Base-by-base conservation (phyloP, 2,113 vertebrate species). In the Myocastor coypus region DNA sequence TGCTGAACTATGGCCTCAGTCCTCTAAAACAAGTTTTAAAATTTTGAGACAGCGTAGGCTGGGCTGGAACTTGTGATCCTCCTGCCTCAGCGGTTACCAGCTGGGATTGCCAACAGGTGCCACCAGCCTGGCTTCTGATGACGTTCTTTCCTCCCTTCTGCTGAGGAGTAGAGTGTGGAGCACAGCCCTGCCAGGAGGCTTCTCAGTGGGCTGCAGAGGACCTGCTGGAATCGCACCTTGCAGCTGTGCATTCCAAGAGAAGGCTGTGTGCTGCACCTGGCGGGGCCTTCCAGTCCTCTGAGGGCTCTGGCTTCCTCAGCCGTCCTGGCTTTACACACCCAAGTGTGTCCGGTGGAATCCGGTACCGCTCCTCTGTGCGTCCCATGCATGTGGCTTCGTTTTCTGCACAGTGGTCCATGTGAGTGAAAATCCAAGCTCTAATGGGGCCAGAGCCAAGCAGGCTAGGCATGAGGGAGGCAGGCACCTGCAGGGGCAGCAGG, bases 251-350 rank as follows among this genome's bases (percentile, higher is more conserved):
- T 61, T 50, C 78, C 24, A 4, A 11, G 17, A 19, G 26, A 73
- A 42, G 42, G 5, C 66, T 32, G n/a, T 0, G 37, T 5, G 24
- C 19, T 9, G 22, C 34, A 28, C 28, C 14, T 13, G 3, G 3
- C 46, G 14, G 0, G 4, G 3, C 8, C 32, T 34, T 30, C 42
- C 59, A 0, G 1, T 0, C 13, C 37, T 11, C 57, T 10, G 57
- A 1, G 0, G 13, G 7, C 26, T 61, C 46, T 46, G 46, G 4
- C 26, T 69, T 68, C 46, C 55, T 52, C 24, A 12, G n/a, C 34
- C 26, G 46, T 69, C 32, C 69, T 12, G 2, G 16, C 30, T 50
- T 75, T 89, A 69, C 42, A 63, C 52, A 71, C 26, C 32, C 63
- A 57, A 12, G 9, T 69, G 83, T 34, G 24, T 46, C 20, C 8